phyloP scores from a whole-genome alignment of 2,888 invertebrate genomes.

The Megamerina dolium region DNA sequence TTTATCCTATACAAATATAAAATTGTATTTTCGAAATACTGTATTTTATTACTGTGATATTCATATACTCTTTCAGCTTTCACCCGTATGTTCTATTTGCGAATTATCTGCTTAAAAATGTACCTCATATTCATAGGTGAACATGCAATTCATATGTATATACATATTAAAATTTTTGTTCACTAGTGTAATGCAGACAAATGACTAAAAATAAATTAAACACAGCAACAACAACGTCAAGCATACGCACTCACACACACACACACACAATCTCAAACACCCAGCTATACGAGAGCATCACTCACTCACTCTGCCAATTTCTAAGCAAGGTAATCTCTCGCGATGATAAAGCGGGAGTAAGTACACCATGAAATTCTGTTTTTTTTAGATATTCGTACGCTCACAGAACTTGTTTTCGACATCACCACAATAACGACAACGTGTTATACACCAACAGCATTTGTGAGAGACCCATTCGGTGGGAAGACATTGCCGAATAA shows the following conservation, averaged over 20 bases:
- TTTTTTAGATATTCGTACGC: too few relatives aligned
- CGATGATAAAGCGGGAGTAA: not conserved
- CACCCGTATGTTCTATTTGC: too few relatives aligned
- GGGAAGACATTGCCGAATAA: constrained; percentile 1
- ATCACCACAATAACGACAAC: not conserved
- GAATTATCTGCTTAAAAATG: too few relatives aligned
- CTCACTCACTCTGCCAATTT: not conserved
- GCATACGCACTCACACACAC: not conserved
- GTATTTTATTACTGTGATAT: too few relatives aligned
- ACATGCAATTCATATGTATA: too few relatives aligned
- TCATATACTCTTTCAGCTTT: too few relatives aligned
- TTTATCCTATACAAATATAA: too few relatives aligned
- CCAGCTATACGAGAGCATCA: not conserved
- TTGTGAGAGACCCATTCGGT: too few relatives aligned
- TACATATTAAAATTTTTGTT: not conserved
- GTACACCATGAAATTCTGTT: not conserved
- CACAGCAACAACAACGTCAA: not conserved
- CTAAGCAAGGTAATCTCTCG: not conserved
- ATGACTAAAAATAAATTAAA: not conserved
- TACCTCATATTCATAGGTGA: too few relatives aligned
- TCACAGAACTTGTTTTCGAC: constrained; percentile 5
- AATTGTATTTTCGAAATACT: too few relatives aligned
- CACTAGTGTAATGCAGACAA: not conserved
- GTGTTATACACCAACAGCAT: too few relatives aligned
- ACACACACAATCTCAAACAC: not conserved